Percentiles rank a stretch among this genome's conserved stretches.
Evolutionary conservation across 2,888 invertebrate genomes (phyloP).

Genomic region (Acronicta alni): DNA sequence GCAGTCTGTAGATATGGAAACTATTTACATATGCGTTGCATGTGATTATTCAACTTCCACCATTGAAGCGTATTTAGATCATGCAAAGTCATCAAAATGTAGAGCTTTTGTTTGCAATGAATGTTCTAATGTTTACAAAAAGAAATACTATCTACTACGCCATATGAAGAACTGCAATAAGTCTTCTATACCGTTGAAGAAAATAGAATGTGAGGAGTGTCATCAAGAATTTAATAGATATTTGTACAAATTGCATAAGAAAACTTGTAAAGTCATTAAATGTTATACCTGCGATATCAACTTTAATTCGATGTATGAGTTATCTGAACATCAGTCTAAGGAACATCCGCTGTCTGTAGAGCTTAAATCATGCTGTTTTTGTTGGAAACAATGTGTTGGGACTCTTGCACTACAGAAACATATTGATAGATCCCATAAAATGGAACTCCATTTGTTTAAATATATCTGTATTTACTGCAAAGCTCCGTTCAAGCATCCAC

Average conservation of each 20-base stretch:
- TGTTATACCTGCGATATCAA: conserved; percentile 67
- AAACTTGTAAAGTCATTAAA: conserved; percentile 65
- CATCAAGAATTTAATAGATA: conserved; percentile 39
- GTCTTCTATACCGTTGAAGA: not conserved
- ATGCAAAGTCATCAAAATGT: conserved; percentile 64
- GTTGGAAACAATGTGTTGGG: conserved; percentile 73
- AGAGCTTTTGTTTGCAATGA: conserved; percentile 60
- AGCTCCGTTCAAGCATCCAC: conserved; percentile 74
- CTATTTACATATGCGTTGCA: conserved; percentile 55
- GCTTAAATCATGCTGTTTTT: conserved; percentile 70
- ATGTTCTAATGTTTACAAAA: conserved; percentile 66
- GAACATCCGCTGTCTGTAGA: conserved; percentile 66
- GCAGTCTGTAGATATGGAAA: conserved; percentile 43
- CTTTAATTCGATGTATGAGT: conserved; percentile 63
- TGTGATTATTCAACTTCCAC: conserved; percentile 59
- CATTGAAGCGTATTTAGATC: conserved; percentile 61
- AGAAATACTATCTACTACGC: conserved; percentile 45
- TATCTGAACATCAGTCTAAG: conserved; percentile 67
- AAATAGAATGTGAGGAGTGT: conserved; percentile 63
- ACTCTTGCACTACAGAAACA: conserved; percentile 68
- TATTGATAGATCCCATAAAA: conserved; percentile 66
- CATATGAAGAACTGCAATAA: conserved; percentile 57
- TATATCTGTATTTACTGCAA: conserved; percentile 75
- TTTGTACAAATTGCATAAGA: conserved; percentile 55
- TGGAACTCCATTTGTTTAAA: conserved; percentile 73